Percentiles rank a stretch among this genome's conserved stretches.
These are phyloP conservation scores for Nothura maculosa DNA, from an alignment of 2,797 vertebrate species.

Conservation along the genomic window DNA sequence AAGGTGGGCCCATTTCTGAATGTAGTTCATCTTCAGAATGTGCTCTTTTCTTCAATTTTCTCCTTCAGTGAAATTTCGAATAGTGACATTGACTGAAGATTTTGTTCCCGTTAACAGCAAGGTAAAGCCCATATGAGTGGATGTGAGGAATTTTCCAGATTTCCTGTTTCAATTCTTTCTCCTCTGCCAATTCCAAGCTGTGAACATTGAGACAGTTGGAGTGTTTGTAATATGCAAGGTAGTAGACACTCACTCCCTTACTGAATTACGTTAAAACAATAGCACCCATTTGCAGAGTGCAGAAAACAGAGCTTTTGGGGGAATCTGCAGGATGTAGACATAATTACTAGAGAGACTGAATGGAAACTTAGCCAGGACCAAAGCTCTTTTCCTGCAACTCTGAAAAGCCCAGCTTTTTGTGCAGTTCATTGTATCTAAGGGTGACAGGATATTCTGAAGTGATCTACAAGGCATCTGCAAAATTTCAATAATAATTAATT, in stretches of 20 bases:
- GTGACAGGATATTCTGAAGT: not conserved
- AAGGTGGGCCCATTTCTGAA: rapidly evolving
- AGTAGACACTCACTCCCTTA: not conserved
- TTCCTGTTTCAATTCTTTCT: not conserved
- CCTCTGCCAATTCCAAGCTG: not conserved
- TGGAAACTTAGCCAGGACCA: rapidly evolving
- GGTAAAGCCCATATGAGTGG: constrained; percentile 21
- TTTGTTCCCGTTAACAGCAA: constrained; percentile 47
- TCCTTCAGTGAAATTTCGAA: constrained; percentile 65
- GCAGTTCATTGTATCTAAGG: not conserved
- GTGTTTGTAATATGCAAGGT: not conserved
- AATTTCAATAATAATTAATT: not conserved
- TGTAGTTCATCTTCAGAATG: rapidly evolving
- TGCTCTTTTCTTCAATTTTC: not conserved
- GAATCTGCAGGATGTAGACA: not conserved
- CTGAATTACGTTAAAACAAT: not conserved
- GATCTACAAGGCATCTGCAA: not conserved
- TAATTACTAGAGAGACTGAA: not conserved
- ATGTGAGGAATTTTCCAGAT: not conserved
- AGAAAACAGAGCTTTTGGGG: not conserved
- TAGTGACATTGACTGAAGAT: constrained; percentile 34
- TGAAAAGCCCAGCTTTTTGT: not conserved
- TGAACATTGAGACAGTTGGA: not conserved
- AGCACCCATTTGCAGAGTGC: rapidly evolving
- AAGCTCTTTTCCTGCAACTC: rapidly evolving